Evolutionary conservation across 2,113 vertebrate species (phyloP), one percentile per base, ranked within the genome.

Genomic region (Morone chrysops): DNA sequence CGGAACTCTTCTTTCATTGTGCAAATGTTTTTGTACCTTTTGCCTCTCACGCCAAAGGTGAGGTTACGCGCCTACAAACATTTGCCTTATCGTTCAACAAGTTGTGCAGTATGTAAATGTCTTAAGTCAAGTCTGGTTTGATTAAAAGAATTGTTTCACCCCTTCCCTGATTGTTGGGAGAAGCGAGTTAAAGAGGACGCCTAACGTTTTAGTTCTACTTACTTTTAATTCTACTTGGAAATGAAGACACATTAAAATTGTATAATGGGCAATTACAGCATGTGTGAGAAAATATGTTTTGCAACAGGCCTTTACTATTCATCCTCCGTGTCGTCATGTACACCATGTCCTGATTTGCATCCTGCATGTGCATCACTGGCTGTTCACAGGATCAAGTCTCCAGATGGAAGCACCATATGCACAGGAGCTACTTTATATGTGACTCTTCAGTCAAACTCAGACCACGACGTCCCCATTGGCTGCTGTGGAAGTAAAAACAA

Each of bases 121-220:
- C 45, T 50, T 57, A 2, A 70, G 81, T 85, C 61, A 87, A 4
- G 57, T 20, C 20, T 2, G 9, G 81, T 92, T 88, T 83, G 68
- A 72, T 75, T 70, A 31, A 75, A 63, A 66, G 51, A 69, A 82
- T 83, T 62, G 18, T 59, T 56, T 25, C 1, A 0, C 36, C 31
- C 31, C 2, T 31, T 14, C 45, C 13, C 11, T 12, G 31, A 4
- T 78, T 20, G 20, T 2, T 31, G 12, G 18, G 43, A 36, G 38
- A 22, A 14, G 36, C 11, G 4, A 41, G 12, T 5, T 12, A 22
- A 8, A 54, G 68, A 31, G 31, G 31, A 31, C 2, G 31, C 31
- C 31, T 43, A 43, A 10, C 66, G 16, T 22, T 62, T 12, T 63
- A 8, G 43, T 25, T 70, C 61, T 13, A 36, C 51, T 79, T 48